phyloP scores from a whole-genome alignment of 2,797 vertebrate genomes.

The Odontamblyopus rebecca region DNA sequence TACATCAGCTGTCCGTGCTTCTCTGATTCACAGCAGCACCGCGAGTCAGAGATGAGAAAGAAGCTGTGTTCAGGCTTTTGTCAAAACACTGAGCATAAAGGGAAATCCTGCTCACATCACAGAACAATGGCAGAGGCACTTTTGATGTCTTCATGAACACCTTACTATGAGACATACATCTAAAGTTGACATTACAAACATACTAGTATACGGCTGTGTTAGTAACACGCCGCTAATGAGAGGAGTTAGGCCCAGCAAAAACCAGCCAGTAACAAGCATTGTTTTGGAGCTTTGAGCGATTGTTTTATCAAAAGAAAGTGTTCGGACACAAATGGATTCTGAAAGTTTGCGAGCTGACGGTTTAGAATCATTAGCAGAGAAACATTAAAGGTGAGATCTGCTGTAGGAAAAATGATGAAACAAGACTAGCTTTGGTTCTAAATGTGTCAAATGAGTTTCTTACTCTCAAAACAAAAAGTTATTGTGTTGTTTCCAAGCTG shows the following conservation, averaged over 20 bases:
- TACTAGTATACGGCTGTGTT: background rate
- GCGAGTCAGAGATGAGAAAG: constrained; percentile 21
- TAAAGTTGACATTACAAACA: constrained; percentile 10
- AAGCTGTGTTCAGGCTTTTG: constrained; percentile 1
- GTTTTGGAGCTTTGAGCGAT: background rate
- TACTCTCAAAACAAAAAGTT: background rate
- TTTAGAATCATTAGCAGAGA: background rate
- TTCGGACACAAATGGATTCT: constrained; percentile 3
- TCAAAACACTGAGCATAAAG: constrained; percentile 14
- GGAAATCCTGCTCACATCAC: constrained; percentile 21
- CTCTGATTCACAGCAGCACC: background rate
- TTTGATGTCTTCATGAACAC: constrained; percentile 15
- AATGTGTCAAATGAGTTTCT: background rate
- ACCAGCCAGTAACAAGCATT: constrained; percentile 11
- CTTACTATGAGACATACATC: constrained; percentile 18
- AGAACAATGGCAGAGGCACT: constrained; percentile 23
- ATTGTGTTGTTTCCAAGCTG: background rate
- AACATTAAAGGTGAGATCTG: background rate
- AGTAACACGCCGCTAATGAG: constrained; percentile 12
- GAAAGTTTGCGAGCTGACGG: background rate
- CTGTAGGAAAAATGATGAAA: background rate
- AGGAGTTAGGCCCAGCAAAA: constrained; percentile 11
- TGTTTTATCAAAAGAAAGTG: background rate
- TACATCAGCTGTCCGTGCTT: constrained; percentile 12
- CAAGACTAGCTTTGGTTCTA: background rate